These are phyloP conservation scores for Todiramphus saurophagus DNA, from an alignment of 2,113 vertebrate genomes.

Conservation along the genomic window DNA sequence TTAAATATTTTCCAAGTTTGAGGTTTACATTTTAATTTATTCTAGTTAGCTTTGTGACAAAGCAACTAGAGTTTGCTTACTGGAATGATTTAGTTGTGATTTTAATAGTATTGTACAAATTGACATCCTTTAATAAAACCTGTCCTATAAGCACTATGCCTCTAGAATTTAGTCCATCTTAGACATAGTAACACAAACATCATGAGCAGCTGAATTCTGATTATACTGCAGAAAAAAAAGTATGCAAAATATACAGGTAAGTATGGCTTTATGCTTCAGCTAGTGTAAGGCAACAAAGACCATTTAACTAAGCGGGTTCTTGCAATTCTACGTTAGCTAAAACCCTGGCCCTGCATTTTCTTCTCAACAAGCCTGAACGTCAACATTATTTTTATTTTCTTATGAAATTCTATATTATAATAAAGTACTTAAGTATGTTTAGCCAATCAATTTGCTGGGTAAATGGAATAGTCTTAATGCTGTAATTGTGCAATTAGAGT, in stretches of 20 bases:
- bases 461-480: slow-evolving; percentile 52
- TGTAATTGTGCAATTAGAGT: slow-evolving; percentile 53
- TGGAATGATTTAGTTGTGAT: slow-evolving; percentile 45
- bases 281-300: neutral
- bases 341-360: neutral
- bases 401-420: slow-evolving; percentile 37
- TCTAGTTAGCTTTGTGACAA: slow-evolving; percentile 8
- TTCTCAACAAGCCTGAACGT: neutral
- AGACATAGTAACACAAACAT: slow-evolving; percentile 19
- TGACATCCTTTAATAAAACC: slow-evolving; percentile 50
- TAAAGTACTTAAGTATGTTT: slow-evolving; percentile 32
- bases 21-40: slow-evolving; percentile 59
- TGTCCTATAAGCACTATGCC: slow-evolving; percentile 6
- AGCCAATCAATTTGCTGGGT: slow-evolving; percentile 50
- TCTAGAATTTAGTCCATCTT: neutral
- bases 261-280: neutral
- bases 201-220: slow-evolving; percentile 5
- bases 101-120: slow-evolving; percentile 55
- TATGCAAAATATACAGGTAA: neutral
- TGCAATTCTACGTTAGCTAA: neutral
- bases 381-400: slow-evolving; percentile 9
- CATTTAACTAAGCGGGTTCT: neutral
- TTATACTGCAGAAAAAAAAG: slow-evolving; percentile 2
- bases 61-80: slow-evolving; percentile 38
- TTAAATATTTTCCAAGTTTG: slow-evolving; percentile 48